These are phyloP conservation scores for Platycheirus rosarum DNA, from an alignment of 2,888 invertebrate genomes.

Conservation along the genomic window DNA sequence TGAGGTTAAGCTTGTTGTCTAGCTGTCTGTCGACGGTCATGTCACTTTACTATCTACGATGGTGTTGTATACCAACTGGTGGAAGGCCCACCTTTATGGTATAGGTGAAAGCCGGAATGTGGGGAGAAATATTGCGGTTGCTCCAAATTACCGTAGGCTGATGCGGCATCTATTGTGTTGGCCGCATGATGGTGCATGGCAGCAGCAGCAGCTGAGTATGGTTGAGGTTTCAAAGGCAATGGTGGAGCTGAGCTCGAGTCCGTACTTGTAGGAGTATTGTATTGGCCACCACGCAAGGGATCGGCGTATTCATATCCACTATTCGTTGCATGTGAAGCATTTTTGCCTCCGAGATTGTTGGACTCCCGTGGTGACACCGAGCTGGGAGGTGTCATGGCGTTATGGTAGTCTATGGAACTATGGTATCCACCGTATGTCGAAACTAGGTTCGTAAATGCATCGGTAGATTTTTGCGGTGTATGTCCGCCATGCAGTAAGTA, in stretches of 20 bases:
- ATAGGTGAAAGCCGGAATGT: conserved; percentile 92
- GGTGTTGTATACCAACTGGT: conserved; percentile 91
- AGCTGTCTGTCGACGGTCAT: conserved; percentile 15
- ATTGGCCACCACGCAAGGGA: conserved; percentile 83
- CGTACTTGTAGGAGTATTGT: conserved; percentile 81
- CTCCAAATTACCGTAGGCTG: conserved; percentile 86
- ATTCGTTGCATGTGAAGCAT: conserved; percentile 75
- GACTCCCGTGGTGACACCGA: conserved; percentile 97
- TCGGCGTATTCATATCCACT: conserved; percentile 87
- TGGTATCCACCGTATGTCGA: conserved; percentile 86
- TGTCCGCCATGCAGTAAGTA: conserved; percentile 83
- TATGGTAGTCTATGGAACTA: conserved; percentile 91
- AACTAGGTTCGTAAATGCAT: conserved; percentile 85
- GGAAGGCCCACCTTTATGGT: conserved; percentile 89
- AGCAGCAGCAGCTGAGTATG: conserved; percentile 89
- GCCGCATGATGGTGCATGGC: conserved; percentile 85
- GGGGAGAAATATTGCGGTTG: conserved; percentile 94
- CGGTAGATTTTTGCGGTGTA: conserved; percentile 83
- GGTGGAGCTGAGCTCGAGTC: conserved; percentile 86
- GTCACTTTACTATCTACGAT: conserved; percentile 84
- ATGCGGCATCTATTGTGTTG: conserved; percentile 85
- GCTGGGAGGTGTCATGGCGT: conserved; percentile 98
- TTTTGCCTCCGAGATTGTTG: conserved; percentile 84
- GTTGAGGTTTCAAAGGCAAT: conserved; percentile 94
- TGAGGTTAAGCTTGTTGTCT: conserved; percentile 39